These are phyloP conservation scores for Typhlichthys eigenmanni DNA, from an alignment of 2,797 vertebrate genomes.

Conservation along the genomic window DNA sequence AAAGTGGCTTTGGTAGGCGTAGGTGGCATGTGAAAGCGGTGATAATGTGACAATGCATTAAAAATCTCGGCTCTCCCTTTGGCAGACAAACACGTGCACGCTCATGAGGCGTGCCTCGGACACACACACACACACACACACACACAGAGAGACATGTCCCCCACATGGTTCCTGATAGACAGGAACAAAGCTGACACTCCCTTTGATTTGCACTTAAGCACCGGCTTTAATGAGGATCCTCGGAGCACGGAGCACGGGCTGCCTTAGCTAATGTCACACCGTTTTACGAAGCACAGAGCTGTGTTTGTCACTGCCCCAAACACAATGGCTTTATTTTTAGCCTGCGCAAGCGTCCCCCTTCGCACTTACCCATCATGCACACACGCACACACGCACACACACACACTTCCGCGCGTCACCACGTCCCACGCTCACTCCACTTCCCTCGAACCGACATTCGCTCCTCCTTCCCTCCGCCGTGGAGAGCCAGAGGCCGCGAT, in stretches of 20 bases:
- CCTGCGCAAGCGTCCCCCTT: slow-evolving; percentile 7
- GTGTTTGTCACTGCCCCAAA: slow-evolving; percentile 16
- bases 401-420: background rate
- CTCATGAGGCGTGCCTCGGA: background rate
- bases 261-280: slow-evolving; percentile 13
- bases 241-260: background rate
- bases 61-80: background rate
- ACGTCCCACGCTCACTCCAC: background rate
- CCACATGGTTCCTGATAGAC: slow-evolving; percentile 8
- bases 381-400: slow-evolving; percentile 2
- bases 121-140: slow-evolving; percentile 8
- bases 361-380: slow-evolving; percentile 1
- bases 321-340: slow-evolving; percentile 35
- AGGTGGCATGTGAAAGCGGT: slow-evolving; percentile 24
- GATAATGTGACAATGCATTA: slow-evolving; percentile 22
- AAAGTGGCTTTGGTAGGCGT: background rate
- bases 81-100: background rate
- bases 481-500: slow-evolving; percentile 27
- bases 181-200: background rate
- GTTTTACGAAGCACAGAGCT: slow-evolving; percentile 31
- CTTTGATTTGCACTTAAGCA: slow-evolving; percentile 3
- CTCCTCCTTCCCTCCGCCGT: slow-evolving; percentile 1
- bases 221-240: slow-evolving; percentile 23
- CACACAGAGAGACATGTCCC: slow-evolving; percentile 11
- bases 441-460: slow-evolving; percentile 29